These are phyloP conservation scores for Polyommatus icarus DNA, from an alignment of 2,888 invertebrate genomes.

Conservation along the genomic window DNA sequence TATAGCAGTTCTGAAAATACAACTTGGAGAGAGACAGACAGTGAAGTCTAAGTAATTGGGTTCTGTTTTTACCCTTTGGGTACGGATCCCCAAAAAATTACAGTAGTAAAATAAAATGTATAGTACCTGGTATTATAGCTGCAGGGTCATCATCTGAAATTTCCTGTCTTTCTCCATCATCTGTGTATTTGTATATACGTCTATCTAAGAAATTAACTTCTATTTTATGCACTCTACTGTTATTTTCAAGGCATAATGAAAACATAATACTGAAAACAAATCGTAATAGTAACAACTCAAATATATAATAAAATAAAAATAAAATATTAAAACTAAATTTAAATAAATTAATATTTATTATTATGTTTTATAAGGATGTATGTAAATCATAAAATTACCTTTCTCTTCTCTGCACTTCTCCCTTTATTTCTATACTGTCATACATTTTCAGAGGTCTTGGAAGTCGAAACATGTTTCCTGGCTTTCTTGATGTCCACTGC, in stretches of 20 bases:
- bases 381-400: conserved; percentile 42
- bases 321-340: not conserved
- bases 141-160: conserved; percentile 43
- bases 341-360: not conserved
- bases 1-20: too few relatives aligned
- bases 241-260: not conserved
- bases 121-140: conserved; percentile 48
- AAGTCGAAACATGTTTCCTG: conserved; percentile 57
- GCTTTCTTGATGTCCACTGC: conserved; percentile 50
- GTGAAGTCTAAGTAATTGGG: too few relatives aligned
- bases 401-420: conserved; percentile 43
- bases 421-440: conserved; percentile 50
- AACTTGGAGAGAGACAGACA: too few relatives aligned
- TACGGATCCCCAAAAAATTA: not conserved
- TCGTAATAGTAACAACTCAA: not conserved
- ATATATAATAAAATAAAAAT: not conserved
- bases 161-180: conserved; percentile 46
- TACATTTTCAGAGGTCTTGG: conserved; percentile 51
- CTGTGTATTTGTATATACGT: not conserved
- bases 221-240: not conserved
- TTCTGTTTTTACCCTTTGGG: not conserved
- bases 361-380: not conserved
- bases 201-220: conserved; percentile 6
- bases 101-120: not conserved
- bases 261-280: conserved; percentile 14